Conservation (phyloP, 2,113 vertebrate genomes). For the Natator depressus region DNA sequence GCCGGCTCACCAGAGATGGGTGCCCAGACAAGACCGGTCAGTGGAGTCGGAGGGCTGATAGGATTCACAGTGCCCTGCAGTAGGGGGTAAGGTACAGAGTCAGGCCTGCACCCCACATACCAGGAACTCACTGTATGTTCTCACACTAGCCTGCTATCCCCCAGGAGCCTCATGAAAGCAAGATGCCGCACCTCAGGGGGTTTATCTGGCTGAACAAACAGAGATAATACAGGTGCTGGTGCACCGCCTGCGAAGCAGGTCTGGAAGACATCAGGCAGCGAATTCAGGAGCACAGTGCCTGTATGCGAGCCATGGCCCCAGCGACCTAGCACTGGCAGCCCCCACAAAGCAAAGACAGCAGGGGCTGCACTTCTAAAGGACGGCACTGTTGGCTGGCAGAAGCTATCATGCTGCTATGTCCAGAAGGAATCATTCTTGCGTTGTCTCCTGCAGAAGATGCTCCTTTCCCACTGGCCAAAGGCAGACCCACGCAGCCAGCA, state of each 20-base stretch:
- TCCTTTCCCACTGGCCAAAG: neutral
- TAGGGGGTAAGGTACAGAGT: neutral
- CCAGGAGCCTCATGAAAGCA: neutral
- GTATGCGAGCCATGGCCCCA: neutral
- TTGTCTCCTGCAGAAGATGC: neutral
- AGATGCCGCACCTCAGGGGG: neutral
- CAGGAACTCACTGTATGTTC: rapidly evolving
- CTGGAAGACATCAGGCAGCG: neutral
- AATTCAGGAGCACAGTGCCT: neutral
- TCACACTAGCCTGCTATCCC: neutral
- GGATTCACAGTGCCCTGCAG: rapidly evolving
- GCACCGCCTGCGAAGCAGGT: neutral
- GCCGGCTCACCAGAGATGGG: neutral
- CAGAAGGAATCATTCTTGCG: neutral
- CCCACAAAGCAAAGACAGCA: neutral
- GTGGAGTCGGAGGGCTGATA: rapidly evolving
- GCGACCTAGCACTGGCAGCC: neutral
- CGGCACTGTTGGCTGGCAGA: neutral
- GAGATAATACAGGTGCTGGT: neutral
- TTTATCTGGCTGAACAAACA: neutral
- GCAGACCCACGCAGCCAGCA: neutral
- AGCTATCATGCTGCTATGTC: neutral
- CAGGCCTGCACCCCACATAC: neutral
- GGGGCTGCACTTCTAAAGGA: neutral
- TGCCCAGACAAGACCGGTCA: neutral